Conservation (phyloP, 1,140 invertebrate genomes). For the Polypedilum vanderplanki region DNA sequence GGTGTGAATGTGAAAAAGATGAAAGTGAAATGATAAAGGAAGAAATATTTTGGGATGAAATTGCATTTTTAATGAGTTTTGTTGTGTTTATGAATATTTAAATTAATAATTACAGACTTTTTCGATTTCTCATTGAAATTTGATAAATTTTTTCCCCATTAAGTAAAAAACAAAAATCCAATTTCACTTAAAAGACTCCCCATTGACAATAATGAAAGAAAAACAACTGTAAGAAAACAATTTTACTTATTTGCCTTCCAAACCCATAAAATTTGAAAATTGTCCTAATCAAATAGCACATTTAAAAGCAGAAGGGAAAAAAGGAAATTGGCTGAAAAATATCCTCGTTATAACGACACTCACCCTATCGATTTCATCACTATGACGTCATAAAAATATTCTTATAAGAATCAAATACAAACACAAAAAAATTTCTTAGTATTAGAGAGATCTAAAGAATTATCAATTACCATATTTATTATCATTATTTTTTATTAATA, state of each 20-base stretch:
- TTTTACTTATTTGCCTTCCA: background rate
- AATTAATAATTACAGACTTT: too few relatives aligned
- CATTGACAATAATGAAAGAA: background rate
- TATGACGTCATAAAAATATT: background rate
- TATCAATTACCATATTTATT: background rate
- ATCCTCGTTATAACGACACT: background rate
- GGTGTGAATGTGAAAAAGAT: too few relatives aligned
- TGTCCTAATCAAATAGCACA: slow-evolving; percentile 12
- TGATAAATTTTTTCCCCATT: too few relatives aligned
- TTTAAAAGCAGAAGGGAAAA: background rate
- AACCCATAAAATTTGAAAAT: background rate
- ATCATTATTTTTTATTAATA: slow-evolving; percentile 18
- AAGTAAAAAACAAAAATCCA: too few relatives aligned
- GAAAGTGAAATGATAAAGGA: too few relatives aligned
- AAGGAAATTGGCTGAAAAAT: background rate
- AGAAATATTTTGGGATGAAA: too few relatives aligned
- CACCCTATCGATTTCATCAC: slow-evolving; percentile 17
- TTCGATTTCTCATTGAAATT: too few relatives aligned
- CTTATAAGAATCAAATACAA: background rate
- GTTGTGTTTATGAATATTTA: too few relatives aligned
- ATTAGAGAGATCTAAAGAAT: slow-evolving; percentile 5
- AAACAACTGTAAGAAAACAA: background rate
- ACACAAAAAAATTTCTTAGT: background rate
- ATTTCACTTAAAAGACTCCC: too few relatives aligned
- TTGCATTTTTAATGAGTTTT: too few relatives aligned